These are phyloP conservation scores for Stegodyphus mimosarum DNA, from an alignment of 1,140 invertebrate species.

Conservation along the genomic window DNA sequence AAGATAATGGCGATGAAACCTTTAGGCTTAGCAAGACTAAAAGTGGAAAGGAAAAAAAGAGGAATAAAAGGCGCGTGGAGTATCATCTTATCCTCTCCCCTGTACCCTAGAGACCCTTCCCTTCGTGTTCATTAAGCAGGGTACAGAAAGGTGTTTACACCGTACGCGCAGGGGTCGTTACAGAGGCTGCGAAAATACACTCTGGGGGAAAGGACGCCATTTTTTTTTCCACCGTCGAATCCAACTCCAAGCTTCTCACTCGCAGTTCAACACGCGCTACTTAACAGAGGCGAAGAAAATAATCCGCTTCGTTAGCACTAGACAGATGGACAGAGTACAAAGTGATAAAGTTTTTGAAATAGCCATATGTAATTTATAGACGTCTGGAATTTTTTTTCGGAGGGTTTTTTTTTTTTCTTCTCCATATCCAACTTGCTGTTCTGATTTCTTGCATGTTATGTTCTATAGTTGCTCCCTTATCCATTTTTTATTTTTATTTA, in stretches of 20 bases:
- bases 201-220: constrained; percentile 27
- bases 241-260: not conserved
- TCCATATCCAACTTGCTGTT: not conserved
- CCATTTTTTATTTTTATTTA: no score
- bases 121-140: constrained; percentile 54
- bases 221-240: constrained; percentile 35
- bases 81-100: constrained; percentile 56
- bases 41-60: constrained; percentile 32
- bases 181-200: constrained; percentile 48
- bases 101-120: constrained; percentile 45
- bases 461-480: no score
- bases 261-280: not conserved
- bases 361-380: constrained; percentile 28
- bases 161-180: constrained; percentile 45
- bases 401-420: no score
- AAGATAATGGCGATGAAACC: constrained; percentile 55
- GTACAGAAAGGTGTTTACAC: constrained; percentile 57
- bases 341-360: constrained; percentile 41
- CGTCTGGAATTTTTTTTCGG: not conserved
- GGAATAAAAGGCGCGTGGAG: not conserved
- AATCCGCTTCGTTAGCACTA: constrained; percentile 51
- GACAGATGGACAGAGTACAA: constrained; percentile 19
- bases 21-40: constrained; percentile 51
- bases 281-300: constrained; percentile 14
- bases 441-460: not conserved